Evolutionary conservation across 1,140 invertebrate species (phyloP).

Genomic region (Agraylea sexmaculata): DNA sequence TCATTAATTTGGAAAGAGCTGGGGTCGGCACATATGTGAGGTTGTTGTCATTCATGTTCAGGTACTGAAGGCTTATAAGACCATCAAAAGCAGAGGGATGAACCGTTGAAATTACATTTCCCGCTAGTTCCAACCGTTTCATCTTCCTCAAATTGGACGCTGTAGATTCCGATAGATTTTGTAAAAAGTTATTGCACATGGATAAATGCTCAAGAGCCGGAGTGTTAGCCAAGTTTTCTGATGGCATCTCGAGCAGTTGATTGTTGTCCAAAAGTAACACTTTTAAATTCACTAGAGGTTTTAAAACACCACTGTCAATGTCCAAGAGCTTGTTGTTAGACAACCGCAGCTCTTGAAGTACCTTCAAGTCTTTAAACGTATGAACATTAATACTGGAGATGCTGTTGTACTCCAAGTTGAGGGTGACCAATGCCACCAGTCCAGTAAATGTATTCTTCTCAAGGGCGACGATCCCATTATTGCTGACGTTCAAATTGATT

Average conservation of each 20-base stretch:
- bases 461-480: slow-evolving; percentile 56
- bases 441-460: slow-evolving; percentile 66
- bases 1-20: slow-evolving; percentile 59
- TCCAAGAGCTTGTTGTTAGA: slow-evolving; percentile 63
- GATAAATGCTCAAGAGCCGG: slow-evolving; percentile 54
- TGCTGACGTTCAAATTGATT: slow-evolving; percentile 59
- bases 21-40: slow-evolving; percentile 63
- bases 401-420: slow-evolving; percentile 68
- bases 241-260: slow-evolving; percentile 62
- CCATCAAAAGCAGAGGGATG: slow-evolving; percentile 55
- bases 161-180: slow-evolving; percentile 51
- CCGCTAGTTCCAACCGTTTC: slow-evolving; percentile 49
- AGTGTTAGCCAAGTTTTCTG: slow-evolving; percentile 50
- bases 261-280: slow-evolving; percentile 61
- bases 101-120: slow-evolving; percentile 60
- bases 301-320: slow-evolving; percentile 57
- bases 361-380: slow-evolving; percentile 58
- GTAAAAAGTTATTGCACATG: slow-evolving; percentile 60
- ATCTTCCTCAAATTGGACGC: slow-evolving; percentile 56
- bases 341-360: slow-evolving; percentile 60
- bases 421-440: slow-evolving; percentile 48
- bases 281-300: slow-evolving; percentile 53
- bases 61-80: slow-evolving; percentile 50
- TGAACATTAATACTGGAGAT: slow-evolving; percentile 57
- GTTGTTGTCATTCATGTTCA: slow-evolving; percentile 74